Conservation (phyloP, 2,888 invertebrate species). For the Atrina japonica region DNA sequence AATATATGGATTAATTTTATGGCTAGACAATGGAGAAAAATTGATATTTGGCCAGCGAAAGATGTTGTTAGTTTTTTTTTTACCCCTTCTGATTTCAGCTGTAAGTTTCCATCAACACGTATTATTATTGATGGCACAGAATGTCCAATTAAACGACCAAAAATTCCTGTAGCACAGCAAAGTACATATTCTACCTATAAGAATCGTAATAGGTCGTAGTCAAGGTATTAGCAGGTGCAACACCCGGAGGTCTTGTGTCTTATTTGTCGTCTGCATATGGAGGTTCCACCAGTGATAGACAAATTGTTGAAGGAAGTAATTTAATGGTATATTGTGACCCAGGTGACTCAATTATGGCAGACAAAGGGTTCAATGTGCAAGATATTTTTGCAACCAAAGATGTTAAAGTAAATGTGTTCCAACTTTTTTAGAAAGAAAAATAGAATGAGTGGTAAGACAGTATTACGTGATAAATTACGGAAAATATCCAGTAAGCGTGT, state of each 20-base stretch:
- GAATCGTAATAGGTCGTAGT: slow-evolving; percentile 59
- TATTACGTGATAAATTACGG: no score
- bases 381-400: slow-evolving; percentile 47
- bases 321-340: slow-evolving; percentile 45
- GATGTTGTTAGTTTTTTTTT: slow-evolving; percentile 47
- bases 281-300: slow-evolving; percentile 60
- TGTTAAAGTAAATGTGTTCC: slow-evolving; percentile 49
- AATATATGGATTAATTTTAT: slow-evolving; percentile 48
- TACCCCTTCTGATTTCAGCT: slow-evolving; percentile 50
- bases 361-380: slow-evolving; percentile 54
- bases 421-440: slow-evolving; percentile 52
- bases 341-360: slow-evolving; percentile 51
- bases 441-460: slow-evolving; percentile 46
- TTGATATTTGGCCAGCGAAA: slow-evolving; percentile 46
- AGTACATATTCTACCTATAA: slow-evolving; percentile 60
- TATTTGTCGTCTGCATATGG: slow-evolving; percentile 58
- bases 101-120: slow-evolving; percentile 53
- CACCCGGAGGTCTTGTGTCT: slow-evolving; percentile 56
- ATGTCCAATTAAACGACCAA: slow-evolving; percentile 58
- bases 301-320: slow-evolving; percentile 46
- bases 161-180: slow-evolving; percentile 52
- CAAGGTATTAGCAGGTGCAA: slow-evolving; percentile 52
- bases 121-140: slow-evolving; percentile 61
- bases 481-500: no score
- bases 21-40: slow-evolving; percentile 46